phyloP scores from a whole-genome alignment of 2,888 invertebrate genomes.

The Cantharis lateralis region DNA sequence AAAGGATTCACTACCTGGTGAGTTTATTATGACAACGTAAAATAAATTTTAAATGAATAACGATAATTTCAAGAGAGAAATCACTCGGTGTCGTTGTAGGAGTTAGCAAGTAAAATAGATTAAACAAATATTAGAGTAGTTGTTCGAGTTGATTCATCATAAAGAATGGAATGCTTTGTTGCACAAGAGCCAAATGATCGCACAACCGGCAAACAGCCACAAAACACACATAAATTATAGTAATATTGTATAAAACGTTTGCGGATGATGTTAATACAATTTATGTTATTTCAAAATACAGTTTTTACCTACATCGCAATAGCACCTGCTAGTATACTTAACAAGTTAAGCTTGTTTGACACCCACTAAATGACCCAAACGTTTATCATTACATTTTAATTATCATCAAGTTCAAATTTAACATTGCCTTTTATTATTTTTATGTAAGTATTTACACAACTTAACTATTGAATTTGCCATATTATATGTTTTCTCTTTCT shows the following conservation, averaged over 20 bases:
- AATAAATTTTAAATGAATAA: neutral
- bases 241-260: slow-evolving; percentile 10
- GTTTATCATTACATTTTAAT: neutral
- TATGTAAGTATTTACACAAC: neutral
- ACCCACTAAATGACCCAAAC: slow-evolving; percentile 8
- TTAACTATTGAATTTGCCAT: neutral
- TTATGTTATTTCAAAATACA: slow-evolving; percentile 17
- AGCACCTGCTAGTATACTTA: slow-evolving; percentile 10
- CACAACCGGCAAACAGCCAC: slow-evolving; percentile 18
- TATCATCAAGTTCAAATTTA: neutral
- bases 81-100: neutral
- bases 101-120: neutral
- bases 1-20: neutral
- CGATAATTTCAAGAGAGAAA: neutral
- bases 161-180: slow-evolving; percentile 17
- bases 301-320: slow-evolving; percentile 10
- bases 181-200: slow-evolving; percentile 18
- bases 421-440: neutral
- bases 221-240: slow-evolving; percentile 18
- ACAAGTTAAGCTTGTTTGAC: slow-evolving; percentile 10
- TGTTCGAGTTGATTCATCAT: slow-evolving; percentile 4
- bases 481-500: neutral
- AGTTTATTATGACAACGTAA: neutral
- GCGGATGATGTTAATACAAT: slow-evolving; percentile 16
- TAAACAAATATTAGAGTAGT: slow-evolving; percentile 1